Conservation (phyloP, 2,888 invertebrate genomes). For the Leucophenga montana region DNA sequence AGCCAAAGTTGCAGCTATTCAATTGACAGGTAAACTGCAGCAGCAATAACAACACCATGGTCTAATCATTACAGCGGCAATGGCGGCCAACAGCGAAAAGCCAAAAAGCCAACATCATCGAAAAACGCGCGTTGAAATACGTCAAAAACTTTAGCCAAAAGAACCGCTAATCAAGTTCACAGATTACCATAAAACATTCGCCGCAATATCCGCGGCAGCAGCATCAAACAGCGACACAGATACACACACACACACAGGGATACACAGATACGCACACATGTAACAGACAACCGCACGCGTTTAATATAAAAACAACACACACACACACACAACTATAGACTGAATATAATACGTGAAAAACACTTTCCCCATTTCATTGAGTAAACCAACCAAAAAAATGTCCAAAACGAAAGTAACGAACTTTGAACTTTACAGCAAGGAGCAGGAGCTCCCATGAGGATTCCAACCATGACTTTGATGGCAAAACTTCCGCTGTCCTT, state of each 20-base stretch:
- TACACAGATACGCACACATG: conserved; percentile 16
- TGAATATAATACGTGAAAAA: not conserved
- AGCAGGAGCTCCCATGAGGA: no score
- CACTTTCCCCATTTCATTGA: not conserved
- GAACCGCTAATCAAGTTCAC: conserved; percentile 71
- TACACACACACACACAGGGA: conserved; percentile 12
- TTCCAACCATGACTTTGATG: no score
- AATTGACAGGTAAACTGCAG: conserved; percentile 35
- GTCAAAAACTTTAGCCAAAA: conserved; percentile 61
- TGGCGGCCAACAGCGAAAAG: no score
- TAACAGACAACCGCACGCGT: conserved; percentile 10
- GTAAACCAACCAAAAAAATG: not conserved
- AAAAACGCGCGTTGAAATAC: conserved; percentile 46
- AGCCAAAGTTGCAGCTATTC: conserved; percentile 10
- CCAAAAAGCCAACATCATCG: conserved; percentile 22
- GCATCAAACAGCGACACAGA: conserved; percentile 8
- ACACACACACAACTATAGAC: no score
- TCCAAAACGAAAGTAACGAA: not conserved
- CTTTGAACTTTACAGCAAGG: not conserved
- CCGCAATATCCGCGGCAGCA: conserved; percentile 27
- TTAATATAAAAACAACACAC: conserved; percentile 19
- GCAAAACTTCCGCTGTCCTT: no score
- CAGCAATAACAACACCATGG: conserved; percentile 31
- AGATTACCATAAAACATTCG: conserved; percentile 46
- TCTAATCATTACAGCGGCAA: not conserved